Evolutionary conservation across 2,888 invertebrate species (phyloP).

Genomic region (Cephalotes varians): DNA sequence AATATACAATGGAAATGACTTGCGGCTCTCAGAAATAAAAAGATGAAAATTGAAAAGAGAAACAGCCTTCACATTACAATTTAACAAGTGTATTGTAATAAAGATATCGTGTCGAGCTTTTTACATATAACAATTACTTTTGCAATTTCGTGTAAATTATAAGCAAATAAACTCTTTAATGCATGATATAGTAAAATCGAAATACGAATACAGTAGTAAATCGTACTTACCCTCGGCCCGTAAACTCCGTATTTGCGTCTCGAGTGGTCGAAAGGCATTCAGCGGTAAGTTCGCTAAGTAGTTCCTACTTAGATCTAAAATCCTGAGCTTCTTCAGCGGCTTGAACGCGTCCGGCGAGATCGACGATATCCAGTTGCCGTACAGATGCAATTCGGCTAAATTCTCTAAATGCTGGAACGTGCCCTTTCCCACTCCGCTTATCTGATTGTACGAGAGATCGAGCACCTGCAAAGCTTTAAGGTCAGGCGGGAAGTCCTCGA

Average conservation of each 20-base stretch:
- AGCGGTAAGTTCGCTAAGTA: slow-evolving; percentile 93
- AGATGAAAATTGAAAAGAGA: not conserved
- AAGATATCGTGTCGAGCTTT: not conserved
- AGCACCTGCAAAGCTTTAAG: slow-evolving; percentile 92
- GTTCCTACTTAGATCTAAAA: slow-evolving; percentile 93
- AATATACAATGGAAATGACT: not conserved
- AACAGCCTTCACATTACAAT: not conserved
- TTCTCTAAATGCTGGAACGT: slow-evolving; percentile 92
- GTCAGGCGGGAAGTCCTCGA: slow-evolving; percentile 93
- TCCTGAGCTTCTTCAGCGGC: slow-evolving; percentile 91
- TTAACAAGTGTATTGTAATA: not conserved
- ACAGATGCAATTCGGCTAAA: slow-evolving; percentile 92
- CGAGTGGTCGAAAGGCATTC: slow-evolving; percentile 92
- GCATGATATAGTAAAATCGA: not conserved
- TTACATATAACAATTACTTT: not conserved
- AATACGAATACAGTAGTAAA: not conserved
- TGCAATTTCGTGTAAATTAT: not conserved
- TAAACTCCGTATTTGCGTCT: slow-evolving; percentile 93
- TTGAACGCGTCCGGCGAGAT: slow-evolving; percentile 93
- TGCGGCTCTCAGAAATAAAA: not conserved
- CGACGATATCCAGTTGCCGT: slow-evolving; percentile 93
- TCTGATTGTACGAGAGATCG: slow-evolving; percentile 94
- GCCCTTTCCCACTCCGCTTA: slow-evolving; percentile 91
- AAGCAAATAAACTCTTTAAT: not conserved
- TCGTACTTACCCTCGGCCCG: slow-evolving; percentile 91